These are phyloP conservation scores for Atta texana DNA, from an alignment of 1,140 invertebrate genomes.

Conservation along the genomic window DNA sequence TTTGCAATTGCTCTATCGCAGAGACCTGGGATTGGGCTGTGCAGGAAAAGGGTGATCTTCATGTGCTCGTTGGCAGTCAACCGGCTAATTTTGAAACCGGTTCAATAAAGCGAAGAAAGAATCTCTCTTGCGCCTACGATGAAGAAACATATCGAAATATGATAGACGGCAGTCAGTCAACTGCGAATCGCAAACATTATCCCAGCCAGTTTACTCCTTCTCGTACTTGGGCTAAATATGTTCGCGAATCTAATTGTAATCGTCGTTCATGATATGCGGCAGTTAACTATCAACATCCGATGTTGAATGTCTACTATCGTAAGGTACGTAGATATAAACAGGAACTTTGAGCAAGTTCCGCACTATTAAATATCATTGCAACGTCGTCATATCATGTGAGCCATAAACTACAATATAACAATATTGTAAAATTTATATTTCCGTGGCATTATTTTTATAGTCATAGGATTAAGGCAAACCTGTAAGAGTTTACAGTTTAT, in stretches of 20 bases:
- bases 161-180: conserved; percentile 85
- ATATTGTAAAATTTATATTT: conserved; percentile 43
- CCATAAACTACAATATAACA: conserved; percentile 18
- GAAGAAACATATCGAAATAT: conserved; percentile 86
- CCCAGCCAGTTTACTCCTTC: conserved; percentile 87
- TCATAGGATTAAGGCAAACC: conserved; percentile 38
- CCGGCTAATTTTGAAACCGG: conserved; percentile 85
- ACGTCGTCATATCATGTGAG: conserved; percentile 34
- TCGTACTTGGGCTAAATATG: conserved; percentile 91
- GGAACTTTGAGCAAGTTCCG: conserved; percentile 69
- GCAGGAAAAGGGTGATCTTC: conserved; percentile 88
- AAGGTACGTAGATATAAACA: conserved; percentile 35
- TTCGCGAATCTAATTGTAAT: conserved; percentile 89
- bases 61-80: conserved; percentile 88
- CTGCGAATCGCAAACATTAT: conserved; percentile 86
- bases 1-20: conserved; percentile 90
- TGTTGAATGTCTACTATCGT: conserved; percentile 48
- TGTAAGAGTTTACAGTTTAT: background rate
- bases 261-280: conserved; percentile 82
- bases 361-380: background rate
- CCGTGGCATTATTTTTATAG: conserved; percentile 57
- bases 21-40: conserved; percentile 92
- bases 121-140: conserved; percentile 89
- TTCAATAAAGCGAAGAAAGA: conserved; percentile 88
- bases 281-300: conserved; percentile 72